Percentiles rank a stretch among this genome's conserved stretches.
These are phyloP conservation scores for Leptarthrus brevirostris DNA, from an alignment of 2,888 invertebrate genomes.

Conservation along the genomic window DNA sequence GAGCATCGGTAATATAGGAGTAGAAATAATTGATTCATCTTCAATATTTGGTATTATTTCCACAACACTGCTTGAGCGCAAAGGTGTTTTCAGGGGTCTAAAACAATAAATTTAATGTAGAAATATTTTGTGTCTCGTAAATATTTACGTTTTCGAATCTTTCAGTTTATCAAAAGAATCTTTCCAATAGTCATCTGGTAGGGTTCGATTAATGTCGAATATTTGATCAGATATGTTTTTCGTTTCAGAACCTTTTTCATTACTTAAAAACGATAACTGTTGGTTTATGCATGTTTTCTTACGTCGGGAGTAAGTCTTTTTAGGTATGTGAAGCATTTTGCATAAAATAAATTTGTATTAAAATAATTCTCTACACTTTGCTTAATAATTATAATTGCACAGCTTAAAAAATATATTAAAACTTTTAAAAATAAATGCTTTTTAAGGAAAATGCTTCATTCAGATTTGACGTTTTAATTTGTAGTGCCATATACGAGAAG, in stretches of 20 bases:
- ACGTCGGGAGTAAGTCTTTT: constrained; percentile 18
- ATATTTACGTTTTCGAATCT: neutral
- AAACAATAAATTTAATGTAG: too few relatives aligned
- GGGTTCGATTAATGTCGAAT: constrained; percentile 56
- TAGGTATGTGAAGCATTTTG: neutral
- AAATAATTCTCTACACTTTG: too few relatives aligned
- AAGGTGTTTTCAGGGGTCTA: too few relatives aligned
- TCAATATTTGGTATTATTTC: too few relatives aligned
- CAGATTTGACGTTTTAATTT: too few relatives aligned
- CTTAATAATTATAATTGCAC: too few relatives aligned
- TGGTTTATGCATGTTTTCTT: neutral
- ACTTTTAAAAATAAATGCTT: too few relatives aligned
- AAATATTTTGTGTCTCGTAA: too few relatives aligned
- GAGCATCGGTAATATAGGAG: neutral
- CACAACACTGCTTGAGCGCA: too few relatives aligned
- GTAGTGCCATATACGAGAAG: too few relatives aligned
- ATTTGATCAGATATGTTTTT: neutral
- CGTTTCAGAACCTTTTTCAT: neutral
- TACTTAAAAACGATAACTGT: neutral
- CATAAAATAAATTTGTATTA: neutral
- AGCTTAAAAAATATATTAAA: too few relatives aligned
- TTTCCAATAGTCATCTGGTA: constrained; percentile 61
- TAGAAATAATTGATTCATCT: constrained; percentile 10
- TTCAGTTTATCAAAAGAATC: constrained; percentile 61
- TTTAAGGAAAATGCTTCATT: too few relatives aligned